Conservation (phyloP, 1,140 invertebrate species). For the Caerostris darwini region DNA sequence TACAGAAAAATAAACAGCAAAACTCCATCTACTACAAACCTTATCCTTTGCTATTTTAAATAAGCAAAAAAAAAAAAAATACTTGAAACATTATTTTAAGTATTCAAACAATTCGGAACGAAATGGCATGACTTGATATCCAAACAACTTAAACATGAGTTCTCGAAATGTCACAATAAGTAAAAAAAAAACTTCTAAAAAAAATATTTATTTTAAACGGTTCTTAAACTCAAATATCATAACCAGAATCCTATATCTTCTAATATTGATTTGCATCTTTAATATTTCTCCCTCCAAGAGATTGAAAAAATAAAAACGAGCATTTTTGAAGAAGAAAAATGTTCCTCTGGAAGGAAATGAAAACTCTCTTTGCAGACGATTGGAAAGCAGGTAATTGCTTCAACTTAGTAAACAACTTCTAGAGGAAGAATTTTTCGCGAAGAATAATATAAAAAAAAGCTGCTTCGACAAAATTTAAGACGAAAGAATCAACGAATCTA, state of each 20-base stretch:
- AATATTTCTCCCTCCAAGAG: slow-evolving; percentile 50
- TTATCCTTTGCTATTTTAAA: not conserved
- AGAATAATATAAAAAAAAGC: slow-evolving; percentile 66
- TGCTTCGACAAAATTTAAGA: slow-evolving; percentile 62
- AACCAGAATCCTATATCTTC: slow-evolving; percentile 34
- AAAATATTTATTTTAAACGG: slow-evolving; percentile 27
- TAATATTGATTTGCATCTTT: slow-evolving; percentile 69
- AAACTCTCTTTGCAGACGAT: slow-evolving; percentile 18
- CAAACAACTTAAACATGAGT: not conserved
- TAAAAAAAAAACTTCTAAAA: not conserved
- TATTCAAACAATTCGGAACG: not conserved
- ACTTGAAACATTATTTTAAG: slow-evolving; percentile 8
- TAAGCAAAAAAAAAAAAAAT: not conserved
- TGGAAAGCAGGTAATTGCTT: slow-evolving; percentile 69
- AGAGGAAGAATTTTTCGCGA: slow-evolving; percentile 55
- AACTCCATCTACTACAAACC: not conserved
- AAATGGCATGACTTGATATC: not conserved
- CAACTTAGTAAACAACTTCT: slow-evolving; percentile 75
- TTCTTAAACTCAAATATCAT: slow-evolving; percentile 45
- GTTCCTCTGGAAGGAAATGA: slow-evolving; percentile 48
- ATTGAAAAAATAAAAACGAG: slow-evolving; percentile 47
- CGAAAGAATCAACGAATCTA: slow-evolving; percentile 48
- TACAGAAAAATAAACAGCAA: not conserved
- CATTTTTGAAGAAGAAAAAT: slow-evolving; percentile 31
- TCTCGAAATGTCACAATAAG: not conserved